Percentiles rank a stretch among this genome's conserved stretches.
Conservation (phyloP, 2,113 vertebrate species). For the Hymenochirus boettgeri region DNA sequence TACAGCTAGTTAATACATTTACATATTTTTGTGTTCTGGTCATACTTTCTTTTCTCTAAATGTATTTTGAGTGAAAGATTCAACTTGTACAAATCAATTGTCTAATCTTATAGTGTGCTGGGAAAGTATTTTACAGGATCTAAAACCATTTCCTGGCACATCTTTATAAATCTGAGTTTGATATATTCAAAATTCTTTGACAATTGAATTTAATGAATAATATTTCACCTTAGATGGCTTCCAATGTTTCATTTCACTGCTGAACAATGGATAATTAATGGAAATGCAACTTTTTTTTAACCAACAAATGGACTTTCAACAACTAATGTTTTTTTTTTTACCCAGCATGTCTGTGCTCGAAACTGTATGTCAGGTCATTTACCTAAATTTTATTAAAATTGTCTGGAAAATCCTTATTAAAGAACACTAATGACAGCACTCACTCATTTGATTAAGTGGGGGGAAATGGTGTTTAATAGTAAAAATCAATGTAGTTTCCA, state of each 20-base stretch:
- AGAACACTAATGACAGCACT: conserved; percentile 39
- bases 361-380: conserved; percentile 40
- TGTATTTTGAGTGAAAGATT: too few relatives aligned
- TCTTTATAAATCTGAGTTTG: conserved; percentile 32
- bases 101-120: conserved; percentile 18
- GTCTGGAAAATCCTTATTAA: conserved; percentile 35
- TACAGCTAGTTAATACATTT: too few relatives aligned
- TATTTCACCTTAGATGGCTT: conserved; percentile 35
- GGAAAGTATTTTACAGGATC: conserved; percentile 36
- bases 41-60: too few relatives aligned
- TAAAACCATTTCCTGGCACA: conserved; percentile 38
- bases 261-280: conserved; percentile 36
- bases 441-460: conserved; percentile 16
- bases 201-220: conserved; percentile 43
- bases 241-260: conserved; percentile 26
- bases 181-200: conserved; percentile 41
- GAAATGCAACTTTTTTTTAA: conserved; percentile 37
- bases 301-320: conserved; percentile 36
- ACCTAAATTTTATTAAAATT: conserved; percentile 36
- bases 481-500: conserved; percentile 20
- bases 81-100: conserved; percentile 18
- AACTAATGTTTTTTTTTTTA: conserved; percentile 32
- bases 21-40: too few relatives aligned
- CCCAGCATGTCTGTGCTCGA: not conserved
- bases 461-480: not conserved